phyloP scores from a whole-genome alignment of 2,113 vertebrate species.

The Rana temporaria region DNA sequence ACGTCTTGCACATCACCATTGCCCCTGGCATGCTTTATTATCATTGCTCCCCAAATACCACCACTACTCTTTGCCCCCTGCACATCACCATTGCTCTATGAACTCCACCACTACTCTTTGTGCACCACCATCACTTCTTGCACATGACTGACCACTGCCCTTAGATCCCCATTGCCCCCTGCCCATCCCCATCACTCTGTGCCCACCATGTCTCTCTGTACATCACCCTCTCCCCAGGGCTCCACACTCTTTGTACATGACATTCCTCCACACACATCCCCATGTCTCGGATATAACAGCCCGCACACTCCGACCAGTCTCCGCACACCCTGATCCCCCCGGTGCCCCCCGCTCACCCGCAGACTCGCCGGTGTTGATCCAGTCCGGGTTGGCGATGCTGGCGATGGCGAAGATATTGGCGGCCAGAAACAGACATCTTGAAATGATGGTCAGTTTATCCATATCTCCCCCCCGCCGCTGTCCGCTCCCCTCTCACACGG shows the following conservation, averaged over 20 bases:
- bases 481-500: slow-evolving; percentile 62
- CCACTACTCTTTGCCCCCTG: too few species aligned
- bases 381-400: slow-evolving; percentile 93
- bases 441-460: slow-evolving; percentile 97
- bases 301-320: not conserved
- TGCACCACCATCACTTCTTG: too few species aligned
- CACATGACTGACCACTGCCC: too few species aligned
- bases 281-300: not conserved
- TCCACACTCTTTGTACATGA: too few species aligned
- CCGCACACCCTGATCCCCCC: too few species aligned
- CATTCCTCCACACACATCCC: not conserved
- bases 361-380: slow-evolving; percentile 93
- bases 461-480: slow-evolving; percentile 75
- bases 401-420: slow-evolving; percentile 96
- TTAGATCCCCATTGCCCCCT: too few species aligned
- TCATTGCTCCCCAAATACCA: too few species aligned
- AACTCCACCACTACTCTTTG: not conserved
- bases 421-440: slow-evolving; percentile 94
- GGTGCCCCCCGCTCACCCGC: slow-evolving; percentile 76
- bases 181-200: not conserved
- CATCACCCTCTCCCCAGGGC: not conserved
- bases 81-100: too few species aligned
- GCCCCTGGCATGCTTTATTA: too few species aligned
- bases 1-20: not conserved
- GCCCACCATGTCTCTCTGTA: not conserved